Conservation (phyloP, 2,113 vertebrate species). For the Phainopepla nitens region DNA sequence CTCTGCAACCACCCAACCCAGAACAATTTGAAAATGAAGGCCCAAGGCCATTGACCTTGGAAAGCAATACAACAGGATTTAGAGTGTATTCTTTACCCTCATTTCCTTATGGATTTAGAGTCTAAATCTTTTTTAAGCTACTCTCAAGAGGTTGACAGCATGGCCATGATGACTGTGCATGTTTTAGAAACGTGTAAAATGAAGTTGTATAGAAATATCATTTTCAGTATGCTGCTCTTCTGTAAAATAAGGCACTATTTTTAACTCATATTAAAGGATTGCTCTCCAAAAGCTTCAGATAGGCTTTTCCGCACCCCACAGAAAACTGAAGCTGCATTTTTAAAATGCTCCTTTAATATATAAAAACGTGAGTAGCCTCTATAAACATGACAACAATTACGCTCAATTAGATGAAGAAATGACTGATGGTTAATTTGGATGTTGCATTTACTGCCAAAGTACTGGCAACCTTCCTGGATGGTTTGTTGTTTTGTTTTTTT, state of each 20-base stretch:
- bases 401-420: not conserved
- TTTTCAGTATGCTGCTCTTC: not conserved
- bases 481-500: too few species aligned
- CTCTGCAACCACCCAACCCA: not conserved
- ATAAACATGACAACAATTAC: not conserved
- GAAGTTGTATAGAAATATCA: not conserved
- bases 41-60: not conserved
- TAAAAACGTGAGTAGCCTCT: not conserved
- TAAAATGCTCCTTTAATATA: not conserved
- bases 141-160: not conserved
- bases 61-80: not conserved
- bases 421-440: not conserved
- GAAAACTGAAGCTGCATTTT: not conserved
- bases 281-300: not conserved
- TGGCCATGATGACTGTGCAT: not conserved
- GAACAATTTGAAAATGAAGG: not conserved
- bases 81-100: not conserved
- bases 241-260: not conserved
- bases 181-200: not conserved
- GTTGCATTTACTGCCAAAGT: not conserved
- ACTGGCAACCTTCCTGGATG: not conserved
- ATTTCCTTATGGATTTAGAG: not conserved
- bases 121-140: slow-evolving; percentile 5
- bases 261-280: not conserved
- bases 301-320: not conserved